These are phyloP conservation scores for Microctenopoma steveboyesi DNA, from an alignment of 2,797 vertebrate species.

Conservation along the genomic window DNA sequence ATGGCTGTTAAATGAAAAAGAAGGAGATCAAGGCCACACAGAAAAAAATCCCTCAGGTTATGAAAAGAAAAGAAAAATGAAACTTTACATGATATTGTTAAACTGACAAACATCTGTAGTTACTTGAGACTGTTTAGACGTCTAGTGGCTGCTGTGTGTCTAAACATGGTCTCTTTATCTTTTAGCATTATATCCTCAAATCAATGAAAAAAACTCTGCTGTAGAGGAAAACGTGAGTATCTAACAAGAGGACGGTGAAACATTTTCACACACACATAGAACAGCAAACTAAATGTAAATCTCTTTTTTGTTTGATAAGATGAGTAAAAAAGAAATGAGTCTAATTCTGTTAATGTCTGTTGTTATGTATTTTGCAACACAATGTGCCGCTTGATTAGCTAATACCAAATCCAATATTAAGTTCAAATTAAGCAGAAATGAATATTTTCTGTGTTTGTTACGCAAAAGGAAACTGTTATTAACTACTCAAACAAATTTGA, in stretches of 20 bases:
- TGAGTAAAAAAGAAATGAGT: not conserved
- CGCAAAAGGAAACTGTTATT: too few species aligned
- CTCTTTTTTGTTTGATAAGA: not conserved
- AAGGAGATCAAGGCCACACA: slow-evolving; percentile 32
- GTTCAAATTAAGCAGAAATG: too few species aligned
- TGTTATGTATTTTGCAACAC: not conserved
- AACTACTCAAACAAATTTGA: too few species aligned
- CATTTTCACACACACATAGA: slow-evolving; percentile 2
- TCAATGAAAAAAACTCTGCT: slow-evolving; percentile 44
- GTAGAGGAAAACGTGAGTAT: slow-evolving; percentile 72
- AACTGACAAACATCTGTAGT: slow-evolving; percentile 44
- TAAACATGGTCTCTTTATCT: slow-evolving; percentile 37
- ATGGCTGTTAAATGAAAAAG: slow-evolving; percentile 46
- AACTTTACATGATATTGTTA: slow-evolving; percentile 39
- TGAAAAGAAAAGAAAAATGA: slow-evolving; percentile 46
- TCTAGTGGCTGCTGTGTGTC: slow-evolving; percentile 24
- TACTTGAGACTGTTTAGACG: slow-evolving; percentile 54
- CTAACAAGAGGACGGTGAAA: not conserved
- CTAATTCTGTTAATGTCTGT: too few species aligned
- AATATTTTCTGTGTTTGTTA: too few species aligned
- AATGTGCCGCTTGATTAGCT: not conserved
- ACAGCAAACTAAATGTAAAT: not conserved
- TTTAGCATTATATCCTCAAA: slow-evolving; percentile 60
- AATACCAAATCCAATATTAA: too few species aligned
- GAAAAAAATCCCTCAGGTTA: slow-evolving; percentile 45